Conservation (phyloP, 2,113 vertebrate genomes). For the Trinectes maculatus region DNA sequence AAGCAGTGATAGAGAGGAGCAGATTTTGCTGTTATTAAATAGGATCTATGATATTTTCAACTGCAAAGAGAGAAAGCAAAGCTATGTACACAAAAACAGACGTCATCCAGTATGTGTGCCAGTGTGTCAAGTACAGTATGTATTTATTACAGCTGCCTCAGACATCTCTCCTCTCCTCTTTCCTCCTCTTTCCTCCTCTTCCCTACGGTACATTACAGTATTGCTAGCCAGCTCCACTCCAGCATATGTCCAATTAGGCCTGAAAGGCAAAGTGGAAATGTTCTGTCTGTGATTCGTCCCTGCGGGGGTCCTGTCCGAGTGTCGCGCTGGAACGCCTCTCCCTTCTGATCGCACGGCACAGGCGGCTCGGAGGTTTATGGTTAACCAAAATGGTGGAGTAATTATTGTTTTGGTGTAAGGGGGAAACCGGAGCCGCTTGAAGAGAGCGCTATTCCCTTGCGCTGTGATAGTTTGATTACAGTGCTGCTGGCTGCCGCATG, state of each 20-base stretch:
- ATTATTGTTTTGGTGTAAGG: conserved; percentile 92
- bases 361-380: conserved; percentile 86
- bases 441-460: conserved; percentile 90
- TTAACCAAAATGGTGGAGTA: conserved; percentile 97
- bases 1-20: conserved; percentile 27
- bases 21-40: background rate
- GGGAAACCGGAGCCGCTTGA: conserved; percentile 87
- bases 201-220: conserved; percentile 69
- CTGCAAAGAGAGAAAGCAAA: conserved; percentile 25
- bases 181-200: conserved; percentile 8
- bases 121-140: conserved; percentile 13
- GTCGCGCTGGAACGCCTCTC: conserved; percentile 81
- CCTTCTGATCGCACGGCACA: conserved; percentile 85
- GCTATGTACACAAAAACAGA: conserved; percentile 7
- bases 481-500: conserved; percentile 89
- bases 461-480: conserved; percentile 95
- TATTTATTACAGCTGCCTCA: conserved; percentile 33
- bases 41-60: conserved; percentile 38
- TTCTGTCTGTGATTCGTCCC: conserved; percentile 82
- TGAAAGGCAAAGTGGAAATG: conserved; percentile 80
- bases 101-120: conserved; percentile 2
- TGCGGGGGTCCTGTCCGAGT: conserved; percentile 82
- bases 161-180: background rate
- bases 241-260: conserved; percentile 87
- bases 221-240: conserved; percentile 73